These are phyloP conservation scores for Hyperoplus lanceolatus DNA, from an alignment of 2,797 vertebrate species.

Conservation along the genomic window DNA sequence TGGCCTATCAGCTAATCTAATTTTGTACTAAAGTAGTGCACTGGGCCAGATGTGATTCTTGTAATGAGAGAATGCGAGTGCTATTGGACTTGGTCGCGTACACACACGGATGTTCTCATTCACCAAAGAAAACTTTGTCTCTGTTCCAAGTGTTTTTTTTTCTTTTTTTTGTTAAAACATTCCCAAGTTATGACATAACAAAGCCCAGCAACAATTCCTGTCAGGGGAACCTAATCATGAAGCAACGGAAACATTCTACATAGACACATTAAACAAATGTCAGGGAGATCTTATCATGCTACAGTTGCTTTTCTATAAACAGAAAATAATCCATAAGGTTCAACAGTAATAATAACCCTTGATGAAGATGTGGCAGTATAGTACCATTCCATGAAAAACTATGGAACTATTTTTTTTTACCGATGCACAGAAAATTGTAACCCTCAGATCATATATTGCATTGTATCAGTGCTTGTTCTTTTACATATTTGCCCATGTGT, in stretches of 20 bases:
- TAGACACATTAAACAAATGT: constrained; percentile 12
- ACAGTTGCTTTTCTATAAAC: neutral
- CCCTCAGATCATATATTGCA: neutral
- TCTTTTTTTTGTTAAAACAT: constrained; percentile 63
- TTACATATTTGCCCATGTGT: constrained; percentile 36
- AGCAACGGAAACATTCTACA: constrained; percentile 36
- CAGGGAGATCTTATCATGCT: neutral
- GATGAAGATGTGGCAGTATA: neutral
- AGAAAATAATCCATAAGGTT: neutral
- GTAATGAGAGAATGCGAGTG: constrained; percentile 47
- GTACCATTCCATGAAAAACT: no score
- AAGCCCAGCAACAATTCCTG: constrained; percentile 35
- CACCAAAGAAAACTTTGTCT: constrained; percentile 50
- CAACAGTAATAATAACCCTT: neutral
- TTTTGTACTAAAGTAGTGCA: constrained; percentile 37
- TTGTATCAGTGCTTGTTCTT: constrained; percentile 1
- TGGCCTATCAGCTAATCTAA: constrained; percentile 25
- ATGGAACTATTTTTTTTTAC: no score
- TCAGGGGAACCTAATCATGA: constrained; percentile 65
- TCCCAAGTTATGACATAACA: constrained; percentile 75
- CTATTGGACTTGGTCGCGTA: constrained; percentile 41
- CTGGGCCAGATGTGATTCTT: constrained; percentile 64
- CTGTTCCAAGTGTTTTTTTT: constrained; percentile 47
- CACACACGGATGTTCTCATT: constrained; percentile 51
- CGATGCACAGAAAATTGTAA: neutral